phyloP scores from a whole-genome alignment of 2,113 vertebrate species.

The Cathartes aura region DNA sequence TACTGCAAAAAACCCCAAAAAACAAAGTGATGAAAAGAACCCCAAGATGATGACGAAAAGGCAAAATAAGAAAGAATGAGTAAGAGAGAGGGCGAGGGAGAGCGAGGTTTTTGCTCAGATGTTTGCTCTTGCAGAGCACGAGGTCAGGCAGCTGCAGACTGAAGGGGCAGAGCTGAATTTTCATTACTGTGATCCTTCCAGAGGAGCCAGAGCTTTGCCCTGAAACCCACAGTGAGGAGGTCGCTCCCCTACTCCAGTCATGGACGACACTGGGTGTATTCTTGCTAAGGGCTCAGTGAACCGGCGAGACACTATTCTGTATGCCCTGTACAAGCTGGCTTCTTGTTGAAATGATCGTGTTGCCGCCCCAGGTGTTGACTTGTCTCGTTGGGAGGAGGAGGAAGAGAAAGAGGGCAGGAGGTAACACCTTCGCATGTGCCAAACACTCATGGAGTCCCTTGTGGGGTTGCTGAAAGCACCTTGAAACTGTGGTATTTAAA shows the following conservation, averaged over 20 bases:
- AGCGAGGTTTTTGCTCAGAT: not conserved
- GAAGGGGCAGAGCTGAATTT: constrained; percentile 2
- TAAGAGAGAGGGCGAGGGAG: not conserved
- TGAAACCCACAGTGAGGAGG: not conserved
- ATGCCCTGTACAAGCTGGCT: not conserved
- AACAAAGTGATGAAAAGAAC: not conserved
- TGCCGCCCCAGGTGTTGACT: not conserved
- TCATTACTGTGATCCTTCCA: not conserved
- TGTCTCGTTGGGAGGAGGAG: not conserved
- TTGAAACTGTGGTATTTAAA: not conserved
- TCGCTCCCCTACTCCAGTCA: not conserved
- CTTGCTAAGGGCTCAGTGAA: not conserved
- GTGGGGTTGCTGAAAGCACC: not conserved
- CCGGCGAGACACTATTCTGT: not conserved
- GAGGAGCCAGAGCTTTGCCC: not conserved
- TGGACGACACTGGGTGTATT: not conserved
- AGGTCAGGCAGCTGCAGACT: not conserved
- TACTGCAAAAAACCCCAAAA: not conserved
- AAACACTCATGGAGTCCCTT: not conserved
- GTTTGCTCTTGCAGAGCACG: not conserved
- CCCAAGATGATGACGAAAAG: not conserved
- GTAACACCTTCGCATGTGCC: not conserved
- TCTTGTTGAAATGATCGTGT: not conserved
- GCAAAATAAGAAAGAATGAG: not conserved
- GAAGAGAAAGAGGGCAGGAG: not conserved